A percentile compares a stretch with the other conserved stretches of the same genome.
Evolutionary conservation across 1,140 invertebrate species (phyloP).

Genomic region (Metopolophium dirhodum): DNA sequence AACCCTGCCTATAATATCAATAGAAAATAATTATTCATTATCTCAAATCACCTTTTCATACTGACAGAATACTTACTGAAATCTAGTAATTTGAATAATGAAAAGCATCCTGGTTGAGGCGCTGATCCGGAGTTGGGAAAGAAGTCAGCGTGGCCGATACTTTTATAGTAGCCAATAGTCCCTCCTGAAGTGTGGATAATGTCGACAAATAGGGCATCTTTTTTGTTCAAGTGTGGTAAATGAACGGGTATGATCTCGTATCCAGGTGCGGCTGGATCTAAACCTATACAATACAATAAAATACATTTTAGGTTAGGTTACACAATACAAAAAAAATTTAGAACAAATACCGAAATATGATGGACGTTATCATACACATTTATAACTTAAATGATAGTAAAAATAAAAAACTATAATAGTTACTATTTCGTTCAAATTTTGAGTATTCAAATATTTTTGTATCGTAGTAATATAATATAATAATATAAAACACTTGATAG

Average conservation of each 20-base stretch:
- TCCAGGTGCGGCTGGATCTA: constrained; percentile 76
- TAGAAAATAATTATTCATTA: too few species aligned
- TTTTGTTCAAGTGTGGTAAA: constrained; percentile 66
- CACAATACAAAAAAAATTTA: too few species aligned
- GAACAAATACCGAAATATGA: too few species aligned
- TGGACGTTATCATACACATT: too few species aligned
- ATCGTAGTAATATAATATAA: too few species aligned
- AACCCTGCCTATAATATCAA: too few species aligned
- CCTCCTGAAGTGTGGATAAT: constrained; percentile 75
- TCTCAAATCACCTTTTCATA: background rate
- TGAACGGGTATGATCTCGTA: constrained; percentile 68
- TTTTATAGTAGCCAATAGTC: constrained; percentile 65
- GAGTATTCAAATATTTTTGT: too few species aligned
- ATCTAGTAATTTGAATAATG: background rate
- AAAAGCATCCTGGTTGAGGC: constrained; percentile 67
- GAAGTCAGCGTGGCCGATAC: constrained; percentile 78
- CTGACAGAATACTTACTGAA: background rate
- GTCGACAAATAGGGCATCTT: constrained; percentile 76
- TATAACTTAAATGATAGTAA: too few species aligned
- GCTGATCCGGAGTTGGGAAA: constrained; percentile 76
- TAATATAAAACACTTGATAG: too few species aligned
- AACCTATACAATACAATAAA: constrained; percentile 63
- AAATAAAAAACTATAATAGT: too few species aligned
- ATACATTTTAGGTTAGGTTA: too few species aligned
- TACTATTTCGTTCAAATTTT: too few species aligned